Evolutionary conservation across 2,113 vertebrate genomes (phyloP), one percentile per base, ranked within the genome.

Genomic region (Seriola dumerili): DNA sequence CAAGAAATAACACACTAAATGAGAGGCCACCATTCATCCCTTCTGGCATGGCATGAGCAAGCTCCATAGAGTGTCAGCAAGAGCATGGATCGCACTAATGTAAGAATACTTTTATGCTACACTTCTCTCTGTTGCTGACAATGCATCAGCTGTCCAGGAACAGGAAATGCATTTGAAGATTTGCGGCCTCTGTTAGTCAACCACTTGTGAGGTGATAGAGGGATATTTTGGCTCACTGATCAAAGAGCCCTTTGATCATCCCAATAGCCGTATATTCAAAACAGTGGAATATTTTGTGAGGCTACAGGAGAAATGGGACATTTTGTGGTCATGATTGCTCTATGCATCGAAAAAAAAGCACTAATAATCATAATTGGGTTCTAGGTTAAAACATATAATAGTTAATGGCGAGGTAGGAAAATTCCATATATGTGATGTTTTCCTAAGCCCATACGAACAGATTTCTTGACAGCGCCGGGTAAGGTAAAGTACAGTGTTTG

Each of bases 401-500:
- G 84, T 85, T 87, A 86, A 85, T 64, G 72, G 82, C 63, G 80
- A 85, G 83, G 76, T 72, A 78, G 85, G 87, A 93, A 86, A 88
- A 83, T 75, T 89, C 84, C 72, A 17, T 46, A 44, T 29, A 62
- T 55, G 59, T 61, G 11, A 55, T 91, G 79, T 89, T 94, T 92
- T 87, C 55, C 48, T 81, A 81, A 84, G 84, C 44, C 65, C 72
- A 55, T 79, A 76, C 44, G 80, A 72, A 82, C 81, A 79, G 89
- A 91, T 87, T 75, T 59, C 58, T 80, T 87, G 83, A 89, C 92
- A 87, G 88, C 46, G 25, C 71, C 50, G 32, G 69, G 75, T 77
- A 86, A 88, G 87, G 85, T 91, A 81, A 86, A 90, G 80, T 69
- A 58, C 58, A 40, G 55, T 93, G 88, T 93, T 93, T 93, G 86